Base-by-base conservation (phyloP, 2,888 invertebrate genomes). In the Leptura quadrifasciata region DNA sequence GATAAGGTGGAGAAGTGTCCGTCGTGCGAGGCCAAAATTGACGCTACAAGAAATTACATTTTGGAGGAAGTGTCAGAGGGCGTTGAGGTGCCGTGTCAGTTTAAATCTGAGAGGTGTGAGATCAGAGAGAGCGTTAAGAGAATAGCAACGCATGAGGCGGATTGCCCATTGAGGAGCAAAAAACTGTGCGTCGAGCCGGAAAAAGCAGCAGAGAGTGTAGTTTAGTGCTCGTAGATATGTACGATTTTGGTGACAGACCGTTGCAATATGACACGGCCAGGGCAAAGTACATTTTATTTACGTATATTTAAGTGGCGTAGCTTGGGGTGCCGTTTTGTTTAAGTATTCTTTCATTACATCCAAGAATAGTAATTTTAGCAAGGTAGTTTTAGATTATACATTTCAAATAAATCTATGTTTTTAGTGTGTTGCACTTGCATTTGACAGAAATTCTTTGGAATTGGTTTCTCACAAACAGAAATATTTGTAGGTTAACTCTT, bases 1-100 rank as follows among this genome's bases (percentile, higher is more conserved):
- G 60, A 70, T 2, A 75, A 74, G 61, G 58, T 72, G 24, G 77
- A 77, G 31, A 80, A 79, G 54, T 80, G 80, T 61, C 80, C 80
- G 2, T 63, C 72, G 6, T 80, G 80, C 54, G 80, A 80, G 17
- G 79, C 72, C 1, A 65, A 35, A 2, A 74, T 79, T 5, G 69
- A 71, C 24, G 74, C 60, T 15, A 80, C 80, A 0, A 72, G 78
- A 52, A 80, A 80, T 21, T 64, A 75, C 21, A 65, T 76, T 10
- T 24, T 80, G 39, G 80, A 80, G 55, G 63, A 76, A 27, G 76
- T 74, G 17, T 39, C 73, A 15, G 79, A 80, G 27, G 64, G 27
- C 3, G 74, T 78, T 0, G 77, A 79, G 67, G 10, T 80, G 47
- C 72, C 76, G 15, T 80, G 80, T 39, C 58, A 54, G 69, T 74